phyloP scores from a whole-genome alignment of 2,888 invertebrate genomes.

The Parnassius orleans region DNA sequence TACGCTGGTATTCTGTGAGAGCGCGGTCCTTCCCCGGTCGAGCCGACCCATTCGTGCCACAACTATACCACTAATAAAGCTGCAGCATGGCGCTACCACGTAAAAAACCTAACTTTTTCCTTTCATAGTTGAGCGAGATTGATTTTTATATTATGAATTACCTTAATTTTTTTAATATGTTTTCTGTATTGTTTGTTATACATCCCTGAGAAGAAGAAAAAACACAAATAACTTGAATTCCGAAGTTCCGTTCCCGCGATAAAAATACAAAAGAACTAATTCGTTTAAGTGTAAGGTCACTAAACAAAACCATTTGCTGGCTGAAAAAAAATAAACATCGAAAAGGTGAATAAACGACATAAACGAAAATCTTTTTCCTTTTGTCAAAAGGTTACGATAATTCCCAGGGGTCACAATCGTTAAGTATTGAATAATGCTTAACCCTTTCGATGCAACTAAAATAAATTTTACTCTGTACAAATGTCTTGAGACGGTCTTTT shows the following conservation, averaged over 20 bases:
- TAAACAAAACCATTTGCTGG: conserved; percentile 2
- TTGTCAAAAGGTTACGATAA: conserved; percentile 28
- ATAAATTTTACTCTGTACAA: conserved; percentile 19
- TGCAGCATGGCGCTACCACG: too few species aligned
- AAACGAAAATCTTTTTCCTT: conserved; percentile 13
- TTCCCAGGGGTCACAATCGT: conserved; percentile 29
- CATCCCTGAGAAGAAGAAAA: too few species aligned
- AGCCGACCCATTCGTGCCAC: too few species aligned
- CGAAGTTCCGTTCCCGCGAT: conserved; percentile 9
- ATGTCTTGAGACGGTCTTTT: conserved; percentile 20
- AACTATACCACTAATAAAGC: too few species aligned
- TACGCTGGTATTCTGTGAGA: too few species aligned
- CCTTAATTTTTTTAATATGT: too few species aligned
- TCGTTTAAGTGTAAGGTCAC: conserved; percentile 21
- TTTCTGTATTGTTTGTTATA: too few species aligned
- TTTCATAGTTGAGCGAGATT: too few species aligned
- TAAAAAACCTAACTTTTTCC: too few species aligned
- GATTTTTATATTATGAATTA: too few species aligned
- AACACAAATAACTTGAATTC: background rate
- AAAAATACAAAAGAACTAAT: conserved; percentile 18
- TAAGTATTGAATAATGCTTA: conserved; percentile 24
- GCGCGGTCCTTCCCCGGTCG: too few species aligned
- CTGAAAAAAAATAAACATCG: conserved; percentile 12
- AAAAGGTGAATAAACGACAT: conserved; percentile 10
- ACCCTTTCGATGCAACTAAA: conserved; percentile 24